Percentiles rank a stretch among this genome's conserved stretches.
phyloP scores from a whole-genome alignment of 2,113 vertebrate genomes.

The Regulus satrapa region DNA sequence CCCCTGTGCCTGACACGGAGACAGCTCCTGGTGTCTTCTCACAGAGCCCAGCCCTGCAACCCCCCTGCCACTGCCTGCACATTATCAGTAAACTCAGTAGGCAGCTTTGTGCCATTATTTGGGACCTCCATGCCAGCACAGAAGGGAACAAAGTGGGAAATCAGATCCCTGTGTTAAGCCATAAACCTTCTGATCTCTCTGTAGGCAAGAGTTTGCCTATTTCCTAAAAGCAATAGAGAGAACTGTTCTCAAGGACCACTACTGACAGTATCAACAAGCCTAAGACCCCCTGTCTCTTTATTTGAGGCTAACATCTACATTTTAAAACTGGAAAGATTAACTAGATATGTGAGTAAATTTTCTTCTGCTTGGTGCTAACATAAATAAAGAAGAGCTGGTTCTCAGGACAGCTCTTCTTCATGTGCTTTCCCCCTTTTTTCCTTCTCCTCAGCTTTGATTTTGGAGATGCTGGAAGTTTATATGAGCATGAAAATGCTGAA shows the following conservation, averaged over 20 bases:
- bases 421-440: fast-evolving
- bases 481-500: background rate
- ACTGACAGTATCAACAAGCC: background rate
- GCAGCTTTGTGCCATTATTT: background rate
- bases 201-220: background rate
- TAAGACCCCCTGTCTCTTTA: background rate
- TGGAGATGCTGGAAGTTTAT: background rate
- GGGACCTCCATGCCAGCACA: background rate
- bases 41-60: background rate
- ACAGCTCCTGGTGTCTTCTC: background rate
- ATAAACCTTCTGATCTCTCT: fast-evolving
- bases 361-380: background rate
- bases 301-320: background rate
- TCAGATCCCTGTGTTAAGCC: background rate
- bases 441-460: background rate
- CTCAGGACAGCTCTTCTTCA: background rate
- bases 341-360: background rate
- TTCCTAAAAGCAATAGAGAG: background rate
- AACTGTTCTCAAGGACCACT: background rate
- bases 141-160: background rate
- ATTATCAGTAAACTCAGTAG: background rate
- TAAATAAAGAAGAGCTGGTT: background rate
- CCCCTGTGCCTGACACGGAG: background rate
- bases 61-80: background rate
- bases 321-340: background rate